Evolutionary conservation across 1,140 invertebrate species (phyloP).

Genomic region (Pomacea maculata): DNA sequence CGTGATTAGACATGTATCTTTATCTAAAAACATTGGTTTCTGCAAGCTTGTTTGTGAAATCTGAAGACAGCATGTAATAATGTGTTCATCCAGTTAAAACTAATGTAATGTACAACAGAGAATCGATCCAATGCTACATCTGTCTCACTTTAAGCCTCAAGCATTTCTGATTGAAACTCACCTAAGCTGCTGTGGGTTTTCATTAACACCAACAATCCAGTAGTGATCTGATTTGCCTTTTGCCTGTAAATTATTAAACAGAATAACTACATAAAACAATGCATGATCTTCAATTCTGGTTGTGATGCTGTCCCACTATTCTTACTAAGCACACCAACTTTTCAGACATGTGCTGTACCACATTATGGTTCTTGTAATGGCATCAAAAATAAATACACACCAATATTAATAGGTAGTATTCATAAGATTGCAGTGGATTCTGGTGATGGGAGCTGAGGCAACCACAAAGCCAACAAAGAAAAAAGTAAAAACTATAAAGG

Average conservation of each 20-base stretch:
- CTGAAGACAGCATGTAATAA: constrained; percentile 21
- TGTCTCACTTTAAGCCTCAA: neutral
- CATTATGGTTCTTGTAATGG: too few relatives aligned
- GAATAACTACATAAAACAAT: neutral
- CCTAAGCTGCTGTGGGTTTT: constrained; percentile 78
- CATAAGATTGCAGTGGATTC: too few relatives aligned
- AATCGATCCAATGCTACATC: neutral
- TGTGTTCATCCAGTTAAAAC: neutral
- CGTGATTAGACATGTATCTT: too few relatives aligned
- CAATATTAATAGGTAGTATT: too few relatives aligned
- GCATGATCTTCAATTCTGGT: neutral
- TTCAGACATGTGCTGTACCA: too few relatives aligned
- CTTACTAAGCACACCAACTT: too few relatives aligned
- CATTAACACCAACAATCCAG: constrained; percentile 82
- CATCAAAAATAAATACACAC: too few relatives aligned
- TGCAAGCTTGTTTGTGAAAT: neutral
- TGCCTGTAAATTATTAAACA: constrained; percentile 64
- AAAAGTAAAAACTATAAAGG: too few relatives aligned
- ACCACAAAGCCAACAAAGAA: too few relatives aligned
- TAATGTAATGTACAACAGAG: neutral
- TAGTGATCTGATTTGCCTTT: constrained; percentile 82
- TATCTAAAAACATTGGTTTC: too few relatives aligned
- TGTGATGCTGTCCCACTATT: too few relatives aligned
- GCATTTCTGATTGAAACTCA: constrained; percentile 21
- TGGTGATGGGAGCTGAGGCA: too few relatives aligned